A percentile compares a stretch with the other conserved stretches of the same genome.
phyloP scores from a whole-genome alignment of 2,113 vertebrate genomes.

The Ammospiza caudacuta region DNA sequence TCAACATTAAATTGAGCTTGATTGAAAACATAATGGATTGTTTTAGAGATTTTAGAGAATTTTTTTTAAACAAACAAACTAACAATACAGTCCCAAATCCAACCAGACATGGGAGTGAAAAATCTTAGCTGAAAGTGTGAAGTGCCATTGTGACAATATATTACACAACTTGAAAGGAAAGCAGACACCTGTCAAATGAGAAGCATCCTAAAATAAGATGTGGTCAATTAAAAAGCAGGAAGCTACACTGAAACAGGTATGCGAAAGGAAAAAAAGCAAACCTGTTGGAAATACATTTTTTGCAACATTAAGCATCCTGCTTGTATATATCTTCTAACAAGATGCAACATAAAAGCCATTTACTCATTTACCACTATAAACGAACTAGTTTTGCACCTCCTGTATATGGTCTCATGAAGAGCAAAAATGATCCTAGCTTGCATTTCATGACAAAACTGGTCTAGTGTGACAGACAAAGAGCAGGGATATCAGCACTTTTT shows the following conservation, averaged over 20 bases:
- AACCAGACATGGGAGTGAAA: neutral
- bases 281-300: neutral
- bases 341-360: neutral
- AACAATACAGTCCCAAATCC: neutral
- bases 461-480: accelerated
- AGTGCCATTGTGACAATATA: neutral
- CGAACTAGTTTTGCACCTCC: neutral
- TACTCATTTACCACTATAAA: neutral
- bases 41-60: neutral
- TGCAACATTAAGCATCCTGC: neutral
- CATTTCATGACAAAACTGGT: neutral
- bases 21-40: neutral
- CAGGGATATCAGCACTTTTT: neutral
- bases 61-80: neutral
- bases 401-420: neutral
- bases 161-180: neutral
- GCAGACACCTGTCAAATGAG: neutral
- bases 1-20: neutral
- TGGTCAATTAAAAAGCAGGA: neutral
- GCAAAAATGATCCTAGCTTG: neutral
- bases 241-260: neutral
- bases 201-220: neutral
- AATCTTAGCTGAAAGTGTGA: neutral
- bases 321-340: neutral
- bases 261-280: neutral